phyloP scores from a whole-genome alignment of 2,888 invertebrate genomes.

The Stenotaenia linearis region DNA sequence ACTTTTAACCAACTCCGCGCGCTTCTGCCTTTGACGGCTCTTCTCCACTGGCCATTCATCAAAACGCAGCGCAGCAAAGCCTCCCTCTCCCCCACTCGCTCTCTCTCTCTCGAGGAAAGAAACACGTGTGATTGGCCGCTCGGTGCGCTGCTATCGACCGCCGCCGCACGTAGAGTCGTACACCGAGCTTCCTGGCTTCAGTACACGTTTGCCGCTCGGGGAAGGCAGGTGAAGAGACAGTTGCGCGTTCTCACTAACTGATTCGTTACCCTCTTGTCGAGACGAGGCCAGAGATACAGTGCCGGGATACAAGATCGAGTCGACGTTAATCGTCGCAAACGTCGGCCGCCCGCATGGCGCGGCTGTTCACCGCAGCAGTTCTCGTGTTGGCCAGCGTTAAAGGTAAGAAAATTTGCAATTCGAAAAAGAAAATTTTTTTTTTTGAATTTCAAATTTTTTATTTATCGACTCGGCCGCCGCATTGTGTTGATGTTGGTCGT shows the following conservation, averaged over 20 bases:
- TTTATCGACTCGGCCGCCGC: neutral
- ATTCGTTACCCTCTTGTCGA: neutral
- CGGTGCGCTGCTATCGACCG: neutral
- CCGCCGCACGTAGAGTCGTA: neutral
- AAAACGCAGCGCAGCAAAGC: neutral
- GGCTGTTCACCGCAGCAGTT: neutral
- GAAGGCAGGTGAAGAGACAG: neutral
- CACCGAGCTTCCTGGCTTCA: neutral
- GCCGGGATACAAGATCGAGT: neutral
- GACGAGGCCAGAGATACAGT: neutral
- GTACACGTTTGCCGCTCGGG: neutral
- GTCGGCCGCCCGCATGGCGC: neutral
- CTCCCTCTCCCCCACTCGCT: neutral
- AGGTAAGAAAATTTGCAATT: neutral
- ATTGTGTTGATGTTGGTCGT: neutral
- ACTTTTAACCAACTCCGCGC: neutral
- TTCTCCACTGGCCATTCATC: neutral
- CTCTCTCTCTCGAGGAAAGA: neutral
- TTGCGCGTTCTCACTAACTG: neutral
- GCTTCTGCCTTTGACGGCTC: neutral
- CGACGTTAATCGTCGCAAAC: neutral
- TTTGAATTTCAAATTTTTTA: neutral
- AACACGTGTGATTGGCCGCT: neutral
- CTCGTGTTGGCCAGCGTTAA: neutral
- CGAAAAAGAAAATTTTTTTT: neutral